These are phyloP conservation scores for Strongylocentrotus purpuratus DNA, from an alignment of 35 echinoderm and acorn worm genomes.

Conservation along the genomic window DNA sequence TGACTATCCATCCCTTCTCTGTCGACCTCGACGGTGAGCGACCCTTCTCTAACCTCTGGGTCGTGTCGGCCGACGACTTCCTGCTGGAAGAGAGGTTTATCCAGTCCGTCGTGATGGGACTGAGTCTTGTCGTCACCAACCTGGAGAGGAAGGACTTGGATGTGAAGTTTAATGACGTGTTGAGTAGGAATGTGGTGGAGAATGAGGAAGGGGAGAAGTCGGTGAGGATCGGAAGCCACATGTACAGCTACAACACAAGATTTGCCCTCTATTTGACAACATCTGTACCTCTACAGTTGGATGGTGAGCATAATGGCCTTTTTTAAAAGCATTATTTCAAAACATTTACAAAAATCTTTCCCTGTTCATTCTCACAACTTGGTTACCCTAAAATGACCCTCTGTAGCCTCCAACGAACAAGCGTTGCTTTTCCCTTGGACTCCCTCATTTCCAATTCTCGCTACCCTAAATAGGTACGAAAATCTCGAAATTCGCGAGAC, in stretches of 20 bases:
- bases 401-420: too few species aligned
- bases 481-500: too few species aligned
- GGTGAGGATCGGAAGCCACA: constrained; percentile 70
- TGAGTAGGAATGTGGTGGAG: constrained; percentile 68
- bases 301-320: constrained; percentile 53
- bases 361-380: too few species aligned
- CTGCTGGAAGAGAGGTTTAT: constrained; percentile 68
- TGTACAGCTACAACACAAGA: constrained; percentile 74
- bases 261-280: constrained; percentile 80
- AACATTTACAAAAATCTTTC: too few species aligned
- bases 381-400: too few species aligned
- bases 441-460: too few species aligned
- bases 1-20: not conserved
- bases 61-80: constrained; percentile 77
- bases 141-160: constrained; percentile 72
- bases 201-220: constrained; percentile 67
- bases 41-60: constrained; percentile 67
- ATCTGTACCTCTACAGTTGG: constrained; percentile 77
- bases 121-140: constrained; percentile 82
- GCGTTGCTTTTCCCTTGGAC: too few species aligned
- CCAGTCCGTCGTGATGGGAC: constrained; percentile 74
- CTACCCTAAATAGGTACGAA: too few species aligned
- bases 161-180: constrained; percentile 64
- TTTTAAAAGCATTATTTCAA: too few species aligned
- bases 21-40: constrained; percentile 42